Conservation (phyloP, 2,888 invertebrate genomes). For the Andrena fulva region DNA sequence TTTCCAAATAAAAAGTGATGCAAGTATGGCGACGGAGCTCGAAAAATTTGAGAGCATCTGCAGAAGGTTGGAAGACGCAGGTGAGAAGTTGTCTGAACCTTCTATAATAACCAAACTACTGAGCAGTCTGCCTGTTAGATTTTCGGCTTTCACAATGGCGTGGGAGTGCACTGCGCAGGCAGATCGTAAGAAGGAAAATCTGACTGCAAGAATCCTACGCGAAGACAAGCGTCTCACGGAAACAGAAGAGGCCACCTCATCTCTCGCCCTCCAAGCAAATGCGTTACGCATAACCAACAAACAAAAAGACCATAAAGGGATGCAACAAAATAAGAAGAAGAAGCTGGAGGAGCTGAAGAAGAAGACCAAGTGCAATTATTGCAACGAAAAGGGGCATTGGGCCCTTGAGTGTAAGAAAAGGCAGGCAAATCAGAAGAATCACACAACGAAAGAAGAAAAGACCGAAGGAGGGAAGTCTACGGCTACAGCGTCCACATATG, state of each 20-base stretch:
- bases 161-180: slow-evolving; percentile 41
- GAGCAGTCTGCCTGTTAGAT: slow-evolving; percentile 25
- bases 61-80: slow-evolving; percentile 33
- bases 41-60: slow-evolving; percentile 47
- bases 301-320: too few relatives aligned
- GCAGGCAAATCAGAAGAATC: background rate
- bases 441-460: background rate
- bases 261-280: slow-evolving; percentile 8
- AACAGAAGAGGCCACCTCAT: background rate
- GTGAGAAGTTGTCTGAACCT: slow-evolving; percentile 12
- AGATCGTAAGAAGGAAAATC: slow-evolving; percentile 23
- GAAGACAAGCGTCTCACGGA: slow-evolving; percentile 15
- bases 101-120: slow-evolving; percentile 29
- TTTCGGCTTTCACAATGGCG: slow-evolving; percentile 39
- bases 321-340: background rate
- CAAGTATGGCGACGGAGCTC: slow-evolving; percentile 35
- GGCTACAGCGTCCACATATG: background rate
- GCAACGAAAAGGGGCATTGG: background rate
- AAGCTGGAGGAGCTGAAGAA: background rate
- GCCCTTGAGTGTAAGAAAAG: background rate
- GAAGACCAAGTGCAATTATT: background rate
- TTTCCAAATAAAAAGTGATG: slow-evolving; percentile 37
- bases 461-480: background rate
- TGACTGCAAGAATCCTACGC: slow-evolving; percentile 19
- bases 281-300: background rate